Percentiles rank a stretch among this genome's conserved stretches.
Conservation (phyloP, 2,797 vertebrate genomes). For the Myoxocephalus aenaeus region DNA sequence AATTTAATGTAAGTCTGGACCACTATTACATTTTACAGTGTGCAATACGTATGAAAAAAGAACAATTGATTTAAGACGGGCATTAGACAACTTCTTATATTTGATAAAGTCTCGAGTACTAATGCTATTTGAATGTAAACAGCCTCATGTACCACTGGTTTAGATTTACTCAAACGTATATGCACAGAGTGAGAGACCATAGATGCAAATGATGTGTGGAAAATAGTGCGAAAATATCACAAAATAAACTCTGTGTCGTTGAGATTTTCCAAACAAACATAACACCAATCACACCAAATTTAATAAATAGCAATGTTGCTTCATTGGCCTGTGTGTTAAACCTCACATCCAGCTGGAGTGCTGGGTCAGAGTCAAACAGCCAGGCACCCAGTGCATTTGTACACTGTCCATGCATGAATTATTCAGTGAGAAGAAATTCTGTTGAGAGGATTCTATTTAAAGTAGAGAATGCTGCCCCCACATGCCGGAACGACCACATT, state of each 20-base stretch:
- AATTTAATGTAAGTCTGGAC: too few species aligned
- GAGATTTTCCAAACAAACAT: background rate
- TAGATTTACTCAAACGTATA: conserved; percentile 19
- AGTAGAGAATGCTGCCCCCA: conserved; percentile 70
- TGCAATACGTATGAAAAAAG: background rate
- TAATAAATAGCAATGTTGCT: conserved; percentile 23
- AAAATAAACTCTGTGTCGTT: conserved; percentile 15
- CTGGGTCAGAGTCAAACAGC: conserved; percentile 40
- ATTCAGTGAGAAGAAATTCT: background rate
- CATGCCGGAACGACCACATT: conserved; percentile 46
- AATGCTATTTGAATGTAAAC: conserved; percentile 9
- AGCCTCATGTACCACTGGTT: background rate
- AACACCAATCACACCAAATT: conserved; percentile 39
- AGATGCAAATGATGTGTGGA: conserved; percentile 22
- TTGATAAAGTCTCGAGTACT: background rate
- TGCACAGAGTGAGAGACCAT: conserved; percentile 7
- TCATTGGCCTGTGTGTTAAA: conserved; percentile 4
- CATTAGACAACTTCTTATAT: background rate
- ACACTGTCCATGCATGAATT: conserved; percentile 44
- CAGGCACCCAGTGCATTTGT: too few species aligned
- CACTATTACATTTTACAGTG: too few species aligned
- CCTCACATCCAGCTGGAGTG: conserved; percentile 38
- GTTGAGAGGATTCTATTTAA: background rate
- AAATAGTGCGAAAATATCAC: conserved; percentile 26
- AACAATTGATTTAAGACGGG: background rate